These are phyloP conservation scores for Umimayanthus kanabou DNA, from an alignment of 92 coral and sea anemone species.

Conservation along the genomic window DNA sequence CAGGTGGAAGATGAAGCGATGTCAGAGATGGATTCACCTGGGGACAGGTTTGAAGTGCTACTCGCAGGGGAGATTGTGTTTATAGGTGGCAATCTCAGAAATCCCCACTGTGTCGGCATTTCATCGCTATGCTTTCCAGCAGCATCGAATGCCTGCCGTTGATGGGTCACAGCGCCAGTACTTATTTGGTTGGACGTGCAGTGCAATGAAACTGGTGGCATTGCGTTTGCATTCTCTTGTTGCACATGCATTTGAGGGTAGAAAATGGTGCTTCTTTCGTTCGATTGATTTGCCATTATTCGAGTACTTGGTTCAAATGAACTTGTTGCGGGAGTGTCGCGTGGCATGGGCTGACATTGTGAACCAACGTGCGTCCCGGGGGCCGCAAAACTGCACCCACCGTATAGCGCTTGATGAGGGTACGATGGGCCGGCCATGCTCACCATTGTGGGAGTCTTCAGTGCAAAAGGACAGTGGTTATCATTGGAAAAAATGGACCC, in stretches of 20 bases:
- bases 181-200: not conserved
- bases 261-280: constrained; percentile 40
- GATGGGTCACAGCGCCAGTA: constrained; percentile 44
- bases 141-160: constrained; percentile 47
- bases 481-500: constrained; percentile 7
- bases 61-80: constrained; percentile 74
- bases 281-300: constrained; percentile 3
- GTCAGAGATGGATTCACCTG: constrained; percentile 1
- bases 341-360: not conserved
- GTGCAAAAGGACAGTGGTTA: constrained; percentile 36
- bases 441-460: constrained; percentile 65
- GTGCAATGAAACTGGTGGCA: not conserved
- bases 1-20: constrained; percentile 24
- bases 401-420: constrained; percentile 63
- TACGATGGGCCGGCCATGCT: constrained; percentile 65
- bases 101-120: constrained; percentile 80
- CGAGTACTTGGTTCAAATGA: constrained; percentile 20
- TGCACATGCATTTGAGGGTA: constrained; percentile 25
- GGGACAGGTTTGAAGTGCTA: constrained; percentile 49
- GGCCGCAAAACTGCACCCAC: constrained; percentile 39
- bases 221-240: constrained; percentile 33
- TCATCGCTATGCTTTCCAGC: constrained; percentile 49
- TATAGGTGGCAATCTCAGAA: constrained; percentile 76
- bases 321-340: not conserved
- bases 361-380: constrained; percentile 8